Base-by-base conservation (phyloP, 2,797 vertebrate genomes). In the Botia kubotai region DNA sequence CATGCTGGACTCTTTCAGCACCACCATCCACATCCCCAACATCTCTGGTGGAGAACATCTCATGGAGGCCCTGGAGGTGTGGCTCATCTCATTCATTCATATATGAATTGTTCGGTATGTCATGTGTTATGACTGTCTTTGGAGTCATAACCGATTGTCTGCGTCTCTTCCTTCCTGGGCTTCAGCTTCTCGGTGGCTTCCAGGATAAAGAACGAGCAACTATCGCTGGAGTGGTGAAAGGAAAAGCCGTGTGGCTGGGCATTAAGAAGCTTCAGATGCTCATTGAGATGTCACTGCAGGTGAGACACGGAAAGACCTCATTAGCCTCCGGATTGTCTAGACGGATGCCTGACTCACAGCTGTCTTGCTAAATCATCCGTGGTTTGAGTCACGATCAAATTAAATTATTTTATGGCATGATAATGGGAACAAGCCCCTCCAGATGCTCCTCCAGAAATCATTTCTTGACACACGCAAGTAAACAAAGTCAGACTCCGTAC, bases 191-290 rank as follows among this genome's bases (percentile, higher is more conserved):
- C 86, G 95, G 95, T 79, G 96, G 95, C 87, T 99, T 99, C 87
- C 94, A 95, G 86, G 97, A 98, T 74, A 94, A 93, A 6, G 97
- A 98, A 72, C 95, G 96, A 16, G 90, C 90, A 82, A 90, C 85
- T 6, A 98, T 99, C 0, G 94, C 95, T 0, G 93, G 95, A 87
- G 92, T 93, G 0, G 94, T 98, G 79, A 96, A 95, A 89, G 94
- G 91, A 83, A 88, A 87, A 10, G n/a, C 57, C 0, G 92, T 99
- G 85, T 96, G 94, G 94, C 96, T 98, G 1, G 97, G 97, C 39
- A 97, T 99, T 79, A 99, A 99, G 82, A 99, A 98, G 93, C 87
- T 99, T 82, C 94, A 97, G 73, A 98, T 98, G 97, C 91, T 98
- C 87, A 99, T 99, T 36, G 97, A 98, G 89, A 99, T 98, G 97